A percentile compares a stretch with the other conserved stretches of the same genome.
phyloP scores from a whole-genome alignment of 1,140 invertebrate genomes.

The Trachymyrmex septentrionalis region DNA sequence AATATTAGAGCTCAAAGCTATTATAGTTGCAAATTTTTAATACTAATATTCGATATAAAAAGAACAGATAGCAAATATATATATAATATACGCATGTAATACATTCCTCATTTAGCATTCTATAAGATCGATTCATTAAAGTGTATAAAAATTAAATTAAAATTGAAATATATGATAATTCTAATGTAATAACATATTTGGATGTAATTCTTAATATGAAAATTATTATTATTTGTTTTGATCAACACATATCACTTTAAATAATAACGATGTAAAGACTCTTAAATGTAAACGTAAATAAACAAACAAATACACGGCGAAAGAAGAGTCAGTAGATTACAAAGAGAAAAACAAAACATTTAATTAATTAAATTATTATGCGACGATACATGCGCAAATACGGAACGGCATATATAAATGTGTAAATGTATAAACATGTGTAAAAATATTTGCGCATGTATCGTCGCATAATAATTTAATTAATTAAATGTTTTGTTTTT shows the following conservation, averaged over 20 bases:
- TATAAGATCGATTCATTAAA: background rate
- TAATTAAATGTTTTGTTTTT: too few species aligned
- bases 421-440: too few species aligned
- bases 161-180: background rate
- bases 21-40: background rate
- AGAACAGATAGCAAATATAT: background rate
- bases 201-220: background rate
- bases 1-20: background rate
- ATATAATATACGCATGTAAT: background rate
- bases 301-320: too few species aligned
- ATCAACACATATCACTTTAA: conserved; percentile 1
- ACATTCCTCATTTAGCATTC: conserved; percentile 7
- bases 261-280: too few species aligned
- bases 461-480: too few species aligned
- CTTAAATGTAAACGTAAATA: too few species aligned
- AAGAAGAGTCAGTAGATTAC: too few species aligned
- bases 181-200: background rate
- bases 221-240: background rate
- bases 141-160: background rate
- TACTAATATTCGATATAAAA: background rate
- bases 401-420: too few species aligned
- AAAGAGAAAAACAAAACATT: too few species aligned
- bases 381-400: too few species aligned
- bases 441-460: too few species aligned
- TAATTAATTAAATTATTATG: too few species aligned